Percentiles rank a stretch among this genome's conserved stretches.
These are phyloP conservation scores for Protaetia brevitarsis DNA, from an alignment of 1,140 invertebrate genomes.

Conservation along the genomic window DNA sequence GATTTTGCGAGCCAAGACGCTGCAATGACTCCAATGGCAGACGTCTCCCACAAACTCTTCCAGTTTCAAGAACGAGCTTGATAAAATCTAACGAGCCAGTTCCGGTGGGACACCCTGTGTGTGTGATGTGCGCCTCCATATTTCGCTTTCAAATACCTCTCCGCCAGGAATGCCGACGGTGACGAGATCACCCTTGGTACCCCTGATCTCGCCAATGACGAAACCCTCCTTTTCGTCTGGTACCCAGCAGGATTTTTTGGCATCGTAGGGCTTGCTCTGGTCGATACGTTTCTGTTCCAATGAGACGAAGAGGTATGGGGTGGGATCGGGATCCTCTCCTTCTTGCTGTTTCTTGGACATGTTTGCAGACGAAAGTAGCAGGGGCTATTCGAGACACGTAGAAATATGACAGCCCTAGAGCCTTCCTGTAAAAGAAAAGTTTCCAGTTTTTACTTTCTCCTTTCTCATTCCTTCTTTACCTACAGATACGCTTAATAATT, in stretches of 20 bases:
- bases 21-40: too few relatives aligned
- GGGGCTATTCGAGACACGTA: constrained; percentile 62
- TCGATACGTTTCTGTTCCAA: constrained; percentile 95
- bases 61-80: too few relatives aligned
- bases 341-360: constrained; percentile 73
- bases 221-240: constrained; percentile 97
- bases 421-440: constrained; percentile 57
- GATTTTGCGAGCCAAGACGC: too few relatives aligned
- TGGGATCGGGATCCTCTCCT: constrained; percentile 89
- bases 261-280: constrained; percentile 97
- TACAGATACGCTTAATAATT: too few relatives aligned
- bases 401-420: constrained; percentile 67
- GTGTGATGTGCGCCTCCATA: too few relatives aligned
- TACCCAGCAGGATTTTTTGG: constrained; percentile 99
- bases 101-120: too few relatives aligned
- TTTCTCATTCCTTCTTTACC: too few relatives aligned
- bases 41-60: too few relatives aligned
- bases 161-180: constrained; percentile 85
- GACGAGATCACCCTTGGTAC: constrained; percentile 96
- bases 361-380: constrained; percentile 53
- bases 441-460: not conserved
- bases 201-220: constrained; percentile 94
- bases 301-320: constrained; percentile 89
- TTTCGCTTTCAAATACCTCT: too few relatives aligned
- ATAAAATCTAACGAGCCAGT: too few relatives aligned